Evolutionary conservation across 2,113 vertebrate species (phyloP).

Genomic region (Cryptomyrus ogoouensis): DNA sequence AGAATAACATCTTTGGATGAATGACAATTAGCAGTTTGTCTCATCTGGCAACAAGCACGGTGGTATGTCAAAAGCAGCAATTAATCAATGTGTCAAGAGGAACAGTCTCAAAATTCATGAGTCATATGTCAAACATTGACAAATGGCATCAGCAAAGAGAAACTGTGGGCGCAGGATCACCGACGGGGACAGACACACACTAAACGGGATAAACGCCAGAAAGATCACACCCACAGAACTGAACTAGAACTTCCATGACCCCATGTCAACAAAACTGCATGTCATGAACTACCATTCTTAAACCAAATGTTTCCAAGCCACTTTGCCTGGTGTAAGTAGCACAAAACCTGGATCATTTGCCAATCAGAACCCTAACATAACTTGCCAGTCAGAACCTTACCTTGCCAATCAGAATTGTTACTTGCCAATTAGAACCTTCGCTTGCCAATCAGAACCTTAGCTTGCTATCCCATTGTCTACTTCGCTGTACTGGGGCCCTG

Average conservation of each 20-base stretch:
- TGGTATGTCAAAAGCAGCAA: not conserved
- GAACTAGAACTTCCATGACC: not conserved
- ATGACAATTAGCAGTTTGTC: not conserved
- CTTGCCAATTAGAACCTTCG: not conserved
- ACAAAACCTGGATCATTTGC: not conserved
- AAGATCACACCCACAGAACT: not conserved
- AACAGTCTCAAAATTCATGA: not conserved
- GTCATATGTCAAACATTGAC: not conserved
- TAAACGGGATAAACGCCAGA: not conserved
- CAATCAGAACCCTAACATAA: not conserved
- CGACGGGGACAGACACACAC: not conserved
- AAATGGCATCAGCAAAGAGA: not conserved
- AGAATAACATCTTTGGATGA: not conserved
- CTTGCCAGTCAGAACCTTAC: too few relatives aligned
- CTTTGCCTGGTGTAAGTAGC: not conserved
- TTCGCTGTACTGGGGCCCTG: not conserved
- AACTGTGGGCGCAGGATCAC: not conserved
- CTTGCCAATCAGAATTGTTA: not conserved
- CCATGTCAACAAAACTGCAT: not conserved
- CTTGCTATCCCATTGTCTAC: not conserved
- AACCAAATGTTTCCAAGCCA: not conserved
- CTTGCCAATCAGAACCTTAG: not conserved
- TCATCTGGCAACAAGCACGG: not conserved
- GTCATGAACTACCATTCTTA: not conserved
- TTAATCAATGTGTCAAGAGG: not conserved